These are phyloP conservation scores for Drosophila malerkotliana DNA, from an alignment of 1,140 invertebrate genomes.

Conservation along the genomic window DNA sequence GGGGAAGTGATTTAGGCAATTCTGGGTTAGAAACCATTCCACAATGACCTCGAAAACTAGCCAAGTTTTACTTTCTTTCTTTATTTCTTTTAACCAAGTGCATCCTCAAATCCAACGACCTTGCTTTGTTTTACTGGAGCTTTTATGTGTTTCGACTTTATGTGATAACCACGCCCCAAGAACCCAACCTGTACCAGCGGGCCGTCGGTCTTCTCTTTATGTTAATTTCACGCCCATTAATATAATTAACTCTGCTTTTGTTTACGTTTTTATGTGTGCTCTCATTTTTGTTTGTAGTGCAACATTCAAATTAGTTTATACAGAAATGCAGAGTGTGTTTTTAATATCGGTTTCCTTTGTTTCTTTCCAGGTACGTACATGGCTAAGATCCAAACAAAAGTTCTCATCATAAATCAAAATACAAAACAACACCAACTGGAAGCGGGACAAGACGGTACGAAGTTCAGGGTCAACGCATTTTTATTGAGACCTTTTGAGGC, in stretches of 20 bases:
- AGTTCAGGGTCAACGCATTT: slow-evolving; percentile 42
- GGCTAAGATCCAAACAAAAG: background rate
- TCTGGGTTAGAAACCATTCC: background rate
- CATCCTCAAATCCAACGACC: slow-evolving; percentile 42
- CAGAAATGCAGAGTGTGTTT: slow-evolving; percentile 49
- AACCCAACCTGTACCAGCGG: slow-evolving; percentile 26
- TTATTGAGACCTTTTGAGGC: slow-evolving; percentile 12
- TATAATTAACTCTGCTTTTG: slow-evolving; percentile 49
- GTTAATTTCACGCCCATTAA: slow-evolving; percentile 51
- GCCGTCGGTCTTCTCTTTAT: slow-evolving; percentile 23
- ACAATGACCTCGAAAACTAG: slow-evolving; percentile 23
- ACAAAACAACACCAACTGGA: slow-evolving; percentile 7
- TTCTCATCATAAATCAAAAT: slow-evolving; percentile 34
- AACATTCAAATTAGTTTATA: slow-evolving; percentile 48
- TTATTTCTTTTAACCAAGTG: slow-evolving; percentile 7
- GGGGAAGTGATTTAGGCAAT: no score
- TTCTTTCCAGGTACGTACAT: slow-evolving; percentile 56
- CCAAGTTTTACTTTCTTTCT: slow-evolving; percentile 3
- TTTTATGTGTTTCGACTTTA: slow-evolving; percentile 20
- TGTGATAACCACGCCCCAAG: slow-evolving; percentile 50
- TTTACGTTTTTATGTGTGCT: slow-evolving; percentile 36
- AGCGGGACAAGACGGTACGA: slow-evolving; percentile 14
- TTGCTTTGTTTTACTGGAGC: slow-evolving; percentile 61
- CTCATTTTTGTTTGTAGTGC: slow-evolving; percentile 43
- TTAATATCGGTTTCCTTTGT: slow-evolving; percentile 37